Evolutionary conservation across 2,888 invertebrate species (phyloP), one percentile per base, ranked within the genome.

Genomic region (Conus canariensis): DNA sequence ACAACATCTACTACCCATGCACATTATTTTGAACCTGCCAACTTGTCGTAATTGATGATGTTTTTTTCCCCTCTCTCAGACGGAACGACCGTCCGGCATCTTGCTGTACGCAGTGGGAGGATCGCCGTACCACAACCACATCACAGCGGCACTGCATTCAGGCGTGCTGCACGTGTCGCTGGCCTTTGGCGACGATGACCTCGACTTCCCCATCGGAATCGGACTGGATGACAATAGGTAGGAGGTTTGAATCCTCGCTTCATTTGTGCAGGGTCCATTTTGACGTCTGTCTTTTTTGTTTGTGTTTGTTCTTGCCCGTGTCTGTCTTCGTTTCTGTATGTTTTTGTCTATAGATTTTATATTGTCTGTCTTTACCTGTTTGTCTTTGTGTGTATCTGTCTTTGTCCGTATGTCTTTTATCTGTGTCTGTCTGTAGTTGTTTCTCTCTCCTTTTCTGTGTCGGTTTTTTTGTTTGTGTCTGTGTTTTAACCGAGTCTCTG

Each of bases 51-150:
- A 45, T 4, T 45, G 45, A 45, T 45, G 45, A 45, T 70, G 7
- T 0, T 70, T 70, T 70, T 22, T 70, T 14, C 22, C 70, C 8
- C 8, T 70, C 22, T 22, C 8, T 22, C 97, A 98, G 97, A 99
- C 99, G 14, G 97, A 98, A 94, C 98, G 98, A 96, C 98, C 98
- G 95, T 98, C 99, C 95, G 99, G 99, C 14, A 98, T 98, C 5
- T 96, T 99, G 91, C 98, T 99, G 96, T 99, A 99, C 96, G 99
- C 99, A 8, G 98, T 98, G 93, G 99, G 99, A 45, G 98, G 98
- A 95, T 94, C 95, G 90, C 98, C 98, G 90, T 98, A 98, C 94
- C 98, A 98, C 95, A 99, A 98, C 96, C 98, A 99, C 96, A 98
- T 99, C 60, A 98, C 98, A 9, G 98, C 98, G 25, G 98, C 99